A percentile compares a stretch with the other conserved stretches of the same genome.
phyloP scores from a whole-genome alignment of 2,113 vertebrate species.

The Sylvicapra grimmia region DNA sequence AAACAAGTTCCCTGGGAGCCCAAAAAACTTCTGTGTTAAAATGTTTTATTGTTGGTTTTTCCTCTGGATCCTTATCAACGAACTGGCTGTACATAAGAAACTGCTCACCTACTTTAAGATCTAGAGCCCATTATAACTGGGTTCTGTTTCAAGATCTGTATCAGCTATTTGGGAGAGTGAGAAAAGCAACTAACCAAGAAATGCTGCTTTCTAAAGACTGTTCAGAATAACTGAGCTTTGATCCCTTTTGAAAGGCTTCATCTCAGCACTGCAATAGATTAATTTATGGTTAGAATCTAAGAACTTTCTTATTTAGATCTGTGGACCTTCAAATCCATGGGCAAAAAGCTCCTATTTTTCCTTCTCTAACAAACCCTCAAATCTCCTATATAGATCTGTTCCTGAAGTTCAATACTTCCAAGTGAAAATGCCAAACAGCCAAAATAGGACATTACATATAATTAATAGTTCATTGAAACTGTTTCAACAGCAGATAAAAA shows the following conservation, averaged over 20 bases:
- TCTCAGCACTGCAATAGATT: neutral
- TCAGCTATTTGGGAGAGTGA: neutral
- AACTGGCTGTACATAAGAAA: neutral
- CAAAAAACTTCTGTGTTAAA: neutral
- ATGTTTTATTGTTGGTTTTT: neutral
- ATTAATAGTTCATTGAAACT: neutral
- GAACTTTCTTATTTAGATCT: slow-evolving; percentile 27
- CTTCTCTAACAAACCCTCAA: neutral
- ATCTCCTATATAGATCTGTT: neutral
- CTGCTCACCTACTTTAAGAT: neutral
- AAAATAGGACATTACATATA: neutral
- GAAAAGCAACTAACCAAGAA: neutral
- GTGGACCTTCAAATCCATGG: neutral
- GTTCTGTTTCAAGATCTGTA: slow-evolving; percentile 13
- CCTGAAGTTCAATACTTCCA: neutral
- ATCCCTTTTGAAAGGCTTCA: neutral
- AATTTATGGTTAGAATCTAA: neutral
- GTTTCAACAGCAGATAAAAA: neutral
- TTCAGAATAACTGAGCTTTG: neutral
- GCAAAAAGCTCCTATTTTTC: neutral
- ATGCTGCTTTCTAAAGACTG: neutral
- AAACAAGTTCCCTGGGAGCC: neutral
- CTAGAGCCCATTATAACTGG: neutral
- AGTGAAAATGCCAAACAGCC: neutral
- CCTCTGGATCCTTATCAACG: neutral